These are phyloP conservation scores for Nephrotoma appendiculata DNA, from an alignment of 2,888 invertebrate species.

Conservation along the genomic window DNA sequence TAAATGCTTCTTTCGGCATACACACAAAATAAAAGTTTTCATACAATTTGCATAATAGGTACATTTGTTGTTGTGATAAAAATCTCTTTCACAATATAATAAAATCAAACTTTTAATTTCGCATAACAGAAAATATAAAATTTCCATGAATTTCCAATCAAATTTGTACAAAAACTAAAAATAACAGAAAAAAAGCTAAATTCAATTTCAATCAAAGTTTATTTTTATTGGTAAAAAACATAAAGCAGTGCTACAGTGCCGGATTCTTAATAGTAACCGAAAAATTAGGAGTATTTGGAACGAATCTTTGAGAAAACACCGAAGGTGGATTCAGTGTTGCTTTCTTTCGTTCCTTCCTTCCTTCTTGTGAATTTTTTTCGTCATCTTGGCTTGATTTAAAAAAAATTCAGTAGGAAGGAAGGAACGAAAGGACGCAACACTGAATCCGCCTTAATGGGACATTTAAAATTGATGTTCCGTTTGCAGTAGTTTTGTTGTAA, in stretches of 20 bases:
- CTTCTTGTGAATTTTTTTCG: no score
- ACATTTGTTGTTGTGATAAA: background rate
- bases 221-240: background rate
- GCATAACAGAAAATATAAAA: background rate
- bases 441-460: no score
- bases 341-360: no score
- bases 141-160: background rate
- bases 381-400: no score
- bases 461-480: no score
- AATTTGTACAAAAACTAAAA: background rate
- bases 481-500: no score
- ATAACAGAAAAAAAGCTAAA: background rate
- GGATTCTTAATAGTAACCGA: background rate
- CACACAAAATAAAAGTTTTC: background rate
- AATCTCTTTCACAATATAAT: background rate
- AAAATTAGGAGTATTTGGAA: no score
- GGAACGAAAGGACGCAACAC: no score
- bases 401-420: no score
- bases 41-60: background rate
- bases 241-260: background rate
- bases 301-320: no score
- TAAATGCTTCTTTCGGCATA: background rate
- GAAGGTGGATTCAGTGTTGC: no score
- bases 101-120: background rate
- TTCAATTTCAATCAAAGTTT: background rate